Evolutionary conservation across 2,113 vertebrate genomes (phyloP).

Genomic region (Megaleporinus macrocephalus): DNA sequence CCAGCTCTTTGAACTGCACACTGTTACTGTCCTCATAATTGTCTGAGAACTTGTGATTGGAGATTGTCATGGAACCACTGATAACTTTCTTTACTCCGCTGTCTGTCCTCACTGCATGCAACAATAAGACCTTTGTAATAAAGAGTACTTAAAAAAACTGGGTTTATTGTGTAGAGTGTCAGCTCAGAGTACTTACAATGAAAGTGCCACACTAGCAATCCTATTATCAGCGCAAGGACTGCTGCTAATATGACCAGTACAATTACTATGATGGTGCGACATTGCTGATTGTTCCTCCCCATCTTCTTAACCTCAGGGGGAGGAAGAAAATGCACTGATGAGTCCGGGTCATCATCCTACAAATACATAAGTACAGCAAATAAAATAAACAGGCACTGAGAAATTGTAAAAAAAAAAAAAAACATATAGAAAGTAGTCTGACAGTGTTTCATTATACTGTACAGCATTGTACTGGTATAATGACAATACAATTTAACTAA

Average conservation of each 20-base stretch:
- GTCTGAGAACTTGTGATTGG: constrained; percentile 44
- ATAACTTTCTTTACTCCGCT: constrained; percentile 60
- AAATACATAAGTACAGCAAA: not conserved
- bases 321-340: constrained; percentile 53
- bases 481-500: too few species aligned
- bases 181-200: constrained; percentile 65
- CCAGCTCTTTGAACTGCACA: constrained; percentile 59
- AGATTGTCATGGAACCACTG: constrained; percentile 70
- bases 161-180: not conserved
- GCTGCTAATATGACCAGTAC: constrained; percentile 24
- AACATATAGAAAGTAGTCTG: too few species aligned
- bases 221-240: constrained; percentile 59
- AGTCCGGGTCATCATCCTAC: constrained; percentile 48
- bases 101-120: constrained; percentile 58
- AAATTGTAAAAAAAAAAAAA: not conserved
- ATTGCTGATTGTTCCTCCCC: constrained; percentile 56
- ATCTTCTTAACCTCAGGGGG: constrained; percentile 34
- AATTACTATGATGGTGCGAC: constrained; percentile 9
- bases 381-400: not conserved
- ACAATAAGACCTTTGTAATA: not conserved
- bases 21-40: constrained; percentile 66
- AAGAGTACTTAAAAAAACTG: not conserved
- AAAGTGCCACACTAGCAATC: constrained; percentile 74
- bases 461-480: too few species aligned
- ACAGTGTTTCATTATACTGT: too few species aligned